A percentile compares a stretch with the other conserved stretches of the same genome.
phyloP scores from a whole-genome alignment of 2,113 vertebrate genomes.

The Rhea pennata region DNA sequence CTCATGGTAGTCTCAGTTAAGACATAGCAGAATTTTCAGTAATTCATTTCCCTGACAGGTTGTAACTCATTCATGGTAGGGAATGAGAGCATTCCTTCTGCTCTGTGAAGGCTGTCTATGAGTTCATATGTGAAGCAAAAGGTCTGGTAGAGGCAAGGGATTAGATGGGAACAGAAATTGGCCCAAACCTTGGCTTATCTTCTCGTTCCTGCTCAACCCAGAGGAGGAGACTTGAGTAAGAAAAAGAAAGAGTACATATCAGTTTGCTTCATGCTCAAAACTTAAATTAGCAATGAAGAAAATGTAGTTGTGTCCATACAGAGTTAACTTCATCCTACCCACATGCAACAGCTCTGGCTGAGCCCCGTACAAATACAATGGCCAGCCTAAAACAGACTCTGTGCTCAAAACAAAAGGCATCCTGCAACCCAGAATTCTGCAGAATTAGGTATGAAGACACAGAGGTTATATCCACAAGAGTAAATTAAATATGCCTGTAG shows the following conservation, averaged over 20 bases:
- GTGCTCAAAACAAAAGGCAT: neutral
- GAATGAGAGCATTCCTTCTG: neutral
- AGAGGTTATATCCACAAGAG: neutral
- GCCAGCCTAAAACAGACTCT: neutral
- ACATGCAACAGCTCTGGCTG: neutral
- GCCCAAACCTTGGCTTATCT: neutral
- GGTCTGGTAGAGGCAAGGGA: neutral
- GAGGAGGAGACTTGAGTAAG: neutral
- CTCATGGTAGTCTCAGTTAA: neutral
- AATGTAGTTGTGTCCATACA: neutral
- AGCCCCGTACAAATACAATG: neutral
- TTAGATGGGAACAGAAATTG: neutral
- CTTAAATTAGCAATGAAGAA: neutral
- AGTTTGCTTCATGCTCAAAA: neutral
- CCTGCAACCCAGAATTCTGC: neutral
- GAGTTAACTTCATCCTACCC: neutral
- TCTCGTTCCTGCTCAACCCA: neutral
- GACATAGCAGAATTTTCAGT: neutral
- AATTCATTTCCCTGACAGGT: neutral
- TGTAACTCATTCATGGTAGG: neutral
- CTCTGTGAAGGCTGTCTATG: neutral
- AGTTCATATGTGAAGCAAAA: neutral
- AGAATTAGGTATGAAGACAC: neutral
- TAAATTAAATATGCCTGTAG: neutral
- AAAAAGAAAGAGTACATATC: neutral